These are phyloP conservation scores for Colius striatus DNA, from an alignment of 2,113 vertebrate genomes.

Conservation along the genomic window DNA sequence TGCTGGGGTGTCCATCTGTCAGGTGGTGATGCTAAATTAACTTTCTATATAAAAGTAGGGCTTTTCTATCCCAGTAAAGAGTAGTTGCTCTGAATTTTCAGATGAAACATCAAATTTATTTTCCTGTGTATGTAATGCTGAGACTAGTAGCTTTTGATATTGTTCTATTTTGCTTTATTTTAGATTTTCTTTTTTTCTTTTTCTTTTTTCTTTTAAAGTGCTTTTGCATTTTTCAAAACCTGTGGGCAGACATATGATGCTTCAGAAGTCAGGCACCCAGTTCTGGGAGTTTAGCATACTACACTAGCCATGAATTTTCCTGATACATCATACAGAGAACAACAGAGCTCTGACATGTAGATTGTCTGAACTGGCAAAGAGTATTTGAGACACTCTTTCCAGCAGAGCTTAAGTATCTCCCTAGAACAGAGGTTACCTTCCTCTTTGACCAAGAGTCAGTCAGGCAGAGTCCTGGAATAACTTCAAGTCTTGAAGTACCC, in stretches of 20 bases:
- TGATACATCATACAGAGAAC: fast-evolving
- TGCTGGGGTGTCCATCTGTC: slow-evolving; percentile 54
- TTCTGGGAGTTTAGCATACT: not conserved
- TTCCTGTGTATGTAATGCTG: not conserved
- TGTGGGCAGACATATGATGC: not conserved
- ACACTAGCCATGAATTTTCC: not conserved
- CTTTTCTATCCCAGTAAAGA: not conserved
- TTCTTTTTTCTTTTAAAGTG: not conserved
- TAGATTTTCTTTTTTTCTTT: not conserved
- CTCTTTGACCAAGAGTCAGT: not conserved
- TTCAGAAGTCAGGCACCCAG: not conserved
- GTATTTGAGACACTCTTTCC: not conserved
- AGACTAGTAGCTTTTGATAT: not conserved
- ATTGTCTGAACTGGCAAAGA: not conserved
- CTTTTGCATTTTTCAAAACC: not conserved
- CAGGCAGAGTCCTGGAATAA: not conserved
- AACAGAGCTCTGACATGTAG: not conserved
- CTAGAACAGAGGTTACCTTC: not conserved
- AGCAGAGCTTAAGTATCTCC: not conserved
- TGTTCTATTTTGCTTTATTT: not conserved
- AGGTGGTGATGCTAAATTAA: slow-evolving; percentile 49
- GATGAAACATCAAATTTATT: not conserved
- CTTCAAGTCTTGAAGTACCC: not conserved
- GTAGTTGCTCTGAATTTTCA: not conserved
- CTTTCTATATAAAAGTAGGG: slow-evolving; percentile 12